Conservation (phyloP, 2,888 invertebrate genomes). For the Drosophila fungiperda region DNA sequence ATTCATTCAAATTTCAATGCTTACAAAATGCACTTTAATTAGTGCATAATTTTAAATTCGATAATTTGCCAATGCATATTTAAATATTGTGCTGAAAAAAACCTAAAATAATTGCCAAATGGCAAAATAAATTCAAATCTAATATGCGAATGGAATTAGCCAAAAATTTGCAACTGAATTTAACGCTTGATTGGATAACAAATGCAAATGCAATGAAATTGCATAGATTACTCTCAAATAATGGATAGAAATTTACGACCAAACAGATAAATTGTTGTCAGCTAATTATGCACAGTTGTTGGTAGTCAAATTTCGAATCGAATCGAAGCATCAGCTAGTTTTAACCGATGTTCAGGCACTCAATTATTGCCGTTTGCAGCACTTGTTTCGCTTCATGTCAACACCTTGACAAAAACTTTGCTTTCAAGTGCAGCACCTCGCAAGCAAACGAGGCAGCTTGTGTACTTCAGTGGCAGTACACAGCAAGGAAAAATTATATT, state of each 20-base stretch:
- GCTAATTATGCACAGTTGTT: conserved; percentile 4
- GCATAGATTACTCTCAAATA: conserved; percentile 34
- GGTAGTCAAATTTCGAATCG: neutral
- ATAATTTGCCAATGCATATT: neutral
- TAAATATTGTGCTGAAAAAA: neutral
- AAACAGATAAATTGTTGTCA: neutral
- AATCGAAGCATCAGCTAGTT: neutral
- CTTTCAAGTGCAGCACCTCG: conserved; percentile 46
- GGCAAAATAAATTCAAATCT: neutral
- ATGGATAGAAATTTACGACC: neutral
- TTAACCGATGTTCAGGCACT: conserved; percentile 3
- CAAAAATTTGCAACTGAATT: conserved; percentile 21
- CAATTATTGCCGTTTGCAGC: conserved; percentile 35
- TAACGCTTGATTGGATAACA: conserved; percentile 38
- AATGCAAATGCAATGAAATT: conserved; percentile 57
- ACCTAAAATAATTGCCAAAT: conserved; percentile 12
- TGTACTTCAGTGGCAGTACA: conserved; percentile 9
- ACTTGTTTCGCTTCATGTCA: conserved; percentile 46
- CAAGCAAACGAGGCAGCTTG: conserved; percentile 17
- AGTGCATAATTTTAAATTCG: conserved; percentile 11
- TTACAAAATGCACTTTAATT: conserved; percentile 2
- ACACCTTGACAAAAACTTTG: conserved; percentile 64
- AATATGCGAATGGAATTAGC: conserved; percentile 14
- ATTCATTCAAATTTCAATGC: neutral
- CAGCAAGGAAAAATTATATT: neutral